phyloP scores from a whole-genome alignment of 2,797 vertebrate species.

The Micromesistius poutassou region DNA sequence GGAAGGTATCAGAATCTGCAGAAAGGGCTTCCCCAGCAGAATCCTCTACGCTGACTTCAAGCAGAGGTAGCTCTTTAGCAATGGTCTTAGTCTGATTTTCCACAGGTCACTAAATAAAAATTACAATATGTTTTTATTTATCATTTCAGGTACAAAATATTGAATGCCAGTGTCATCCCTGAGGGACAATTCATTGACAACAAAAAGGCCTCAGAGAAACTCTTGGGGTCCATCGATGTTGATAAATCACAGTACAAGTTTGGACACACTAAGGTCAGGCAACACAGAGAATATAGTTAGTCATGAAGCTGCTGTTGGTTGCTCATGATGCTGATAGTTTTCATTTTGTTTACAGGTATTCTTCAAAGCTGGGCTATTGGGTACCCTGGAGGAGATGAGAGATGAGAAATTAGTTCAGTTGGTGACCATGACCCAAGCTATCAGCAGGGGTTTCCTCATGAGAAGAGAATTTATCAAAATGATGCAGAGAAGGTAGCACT shows the following conservation, averaged over 20 bases:
- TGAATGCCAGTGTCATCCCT: slow-evolving; percentile 80
- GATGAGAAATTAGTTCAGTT: slow-evolving; percentile 82
- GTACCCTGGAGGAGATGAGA: slow-evolving; percentile 79
- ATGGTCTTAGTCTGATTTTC: background rate
- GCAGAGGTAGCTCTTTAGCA: slow-evolving; percentile 72
- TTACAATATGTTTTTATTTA: background rate
- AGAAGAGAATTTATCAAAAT: slow-evolving; percentile 72
- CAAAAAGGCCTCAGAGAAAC: slow-evolving; percentile 83
- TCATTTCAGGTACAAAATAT: slow-evolving; percentile 76
- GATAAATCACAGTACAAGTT: slow-evolving; percentile 81
- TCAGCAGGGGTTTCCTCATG: slow-evolving; percentile 73
- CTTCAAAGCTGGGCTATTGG: slow-evolving; percentile 82
- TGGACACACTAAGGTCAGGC: slow-evolving; percentile 80
- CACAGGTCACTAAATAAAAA: background rate
- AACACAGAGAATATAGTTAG: background rate
- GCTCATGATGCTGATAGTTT: background rate
- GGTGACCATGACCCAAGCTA: slow-evolving; percentile 80
- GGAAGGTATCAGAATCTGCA: slow-evolving; percentile 85
- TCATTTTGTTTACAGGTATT: slow-evolving; percentile 66
- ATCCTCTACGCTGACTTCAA: slow-evolving; percentile 89
- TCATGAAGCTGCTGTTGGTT: background rate
- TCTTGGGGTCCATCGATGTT: slow-evolving; percentile 76
- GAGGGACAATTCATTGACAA: slow-evolving; percentile 83
- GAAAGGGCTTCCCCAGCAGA: slow-evolving; percentile 86
- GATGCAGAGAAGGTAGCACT: slow-evolving; percentile 70